Evolutionary conservation across 2,888 invertebrate species (phyloP).

Genomic region (Odontocerum albicorne): DNA sequence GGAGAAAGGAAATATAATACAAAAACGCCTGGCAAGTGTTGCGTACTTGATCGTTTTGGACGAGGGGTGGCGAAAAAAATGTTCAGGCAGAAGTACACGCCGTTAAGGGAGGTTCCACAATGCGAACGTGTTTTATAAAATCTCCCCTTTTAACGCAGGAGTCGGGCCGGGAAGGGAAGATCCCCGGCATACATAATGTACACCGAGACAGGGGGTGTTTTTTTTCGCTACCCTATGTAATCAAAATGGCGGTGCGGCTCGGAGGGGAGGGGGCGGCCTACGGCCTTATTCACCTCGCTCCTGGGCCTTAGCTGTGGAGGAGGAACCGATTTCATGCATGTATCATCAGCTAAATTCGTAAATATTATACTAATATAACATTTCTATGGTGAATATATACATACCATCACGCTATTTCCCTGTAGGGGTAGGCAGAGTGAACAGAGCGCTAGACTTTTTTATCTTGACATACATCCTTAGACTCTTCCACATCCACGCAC

Average conservation of each 20-base stretch:
- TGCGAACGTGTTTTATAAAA: conserved; percentile 36
- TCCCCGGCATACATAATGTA: conserved; percentile 36
- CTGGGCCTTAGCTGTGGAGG: conserved; percentile 17
- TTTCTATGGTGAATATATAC: no score
- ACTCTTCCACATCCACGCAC: no score
- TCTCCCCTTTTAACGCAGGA: conserved; percentile 34
- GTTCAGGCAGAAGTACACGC: conserved; percentile 18
- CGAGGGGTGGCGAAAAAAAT: conserved; percentile 26
- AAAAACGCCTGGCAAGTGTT: conserved; percentile 12
- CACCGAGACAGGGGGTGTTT: conserved; percentile 28
- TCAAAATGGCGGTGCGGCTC: conserved; percentile 34
- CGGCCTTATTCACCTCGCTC: conserved; percentile 18
- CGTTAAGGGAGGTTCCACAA: conserved; percentile 33
- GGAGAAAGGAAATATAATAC: neutral
- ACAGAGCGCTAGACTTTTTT: no score
- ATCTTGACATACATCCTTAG: no score
- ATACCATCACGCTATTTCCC: no score
- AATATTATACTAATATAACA: no score
- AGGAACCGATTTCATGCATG: neutral
- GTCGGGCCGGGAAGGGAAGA: conserved; percentile 30
- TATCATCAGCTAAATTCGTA: neutral
- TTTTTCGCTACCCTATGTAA: conserved; percentile 30
- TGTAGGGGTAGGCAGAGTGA: no score
- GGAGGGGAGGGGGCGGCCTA: conserved; percentile 14
- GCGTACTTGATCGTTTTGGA: conserved; percentile 16